Evolutionary conservation across 2,797 vertebrate species (phyloP).

Genomic region (Gallinago solitaria): DNA sequence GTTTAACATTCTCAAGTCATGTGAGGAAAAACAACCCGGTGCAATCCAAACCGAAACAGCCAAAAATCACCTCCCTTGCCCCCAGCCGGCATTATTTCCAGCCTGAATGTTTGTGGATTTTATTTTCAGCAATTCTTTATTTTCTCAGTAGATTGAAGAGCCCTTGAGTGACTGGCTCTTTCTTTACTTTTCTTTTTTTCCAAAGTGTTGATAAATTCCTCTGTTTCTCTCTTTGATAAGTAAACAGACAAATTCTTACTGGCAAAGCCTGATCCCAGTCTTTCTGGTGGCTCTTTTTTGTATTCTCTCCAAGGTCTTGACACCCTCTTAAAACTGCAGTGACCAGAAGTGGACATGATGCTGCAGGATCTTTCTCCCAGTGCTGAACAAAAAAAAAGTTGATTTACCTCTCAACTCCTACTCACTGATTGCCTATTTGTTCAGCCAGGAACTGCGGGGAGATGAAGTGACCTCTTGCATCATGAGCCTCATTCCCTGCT

Average conservation of each 20-base stretch:
- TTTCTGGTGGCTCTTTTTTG: background rate
- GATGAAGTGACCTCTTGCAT: conserved; percentile 41
- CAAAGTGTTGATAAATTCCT: background rate
- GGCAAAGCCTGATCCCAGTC: background rate
- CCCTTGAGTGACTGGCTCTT: background rate
- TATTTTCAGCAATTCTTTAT: background rate
- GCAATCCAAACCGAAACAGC: background rate
- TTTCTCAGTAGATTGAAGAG: conserved; percentile 3
- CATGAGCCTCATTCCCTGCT: conserved; percentile 1
- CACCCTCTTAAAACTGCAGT: background rate
- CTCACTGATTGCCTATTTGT: conserved; percentile 10
- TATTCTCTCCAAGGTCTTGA: background rate
- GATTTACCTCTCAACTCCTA: conserved; percentile 35
- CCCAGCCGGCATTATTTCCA: background rate
- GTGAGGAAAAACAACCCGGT: background rate
- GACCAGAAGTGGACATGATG: background rate
- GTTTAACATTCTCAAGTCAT: background rate
- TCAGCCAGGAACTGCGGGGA: background rate
- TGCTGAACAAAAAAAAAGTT: conserved; percentile 5
- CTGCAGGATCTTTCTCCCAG: background rate
- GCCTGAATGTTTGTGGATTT: conserved; percentile 1
- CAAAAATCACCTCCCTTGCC: background rate
- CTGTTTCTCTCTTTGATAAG: background rate
- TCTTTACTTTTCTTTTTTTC: background rate
- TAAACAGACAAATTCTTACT: background rate